phyloP scores from a whole-genome alignment of 2,797 vertebrate species.

The Selene dorsalis region DNA sequence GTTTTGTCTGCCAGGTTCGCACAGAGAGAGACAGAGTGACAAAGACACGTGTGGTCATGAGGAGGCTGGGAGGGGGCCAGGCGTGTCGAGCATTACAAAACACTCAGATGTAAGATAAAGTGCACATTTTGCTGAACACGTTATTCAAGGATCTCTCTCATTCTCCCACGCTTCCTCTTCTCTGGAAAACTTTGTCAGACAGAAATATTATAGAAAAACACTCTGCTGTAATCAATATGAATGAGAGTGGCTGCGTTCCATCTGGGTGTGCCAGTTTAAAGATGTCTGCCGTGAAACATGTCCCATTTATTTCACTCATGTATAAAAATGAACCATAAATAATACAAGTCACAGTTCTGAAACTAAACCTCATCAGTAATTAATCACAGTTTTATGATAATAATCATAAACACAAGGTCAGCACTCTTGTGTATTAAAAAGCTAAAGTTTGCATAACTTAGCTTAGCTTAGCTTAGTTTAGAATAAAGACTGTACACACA shows the following conservation, averaged over 20 bases:
- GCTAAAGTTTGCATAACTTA: too few relatives aligned
- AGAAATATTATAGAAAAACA: background rate
- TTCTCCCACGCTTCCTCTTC: background rate
- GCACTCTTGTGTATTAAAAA: background rate
- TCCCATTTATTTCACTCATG: background rate
- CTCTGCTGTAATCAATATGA: background rate
- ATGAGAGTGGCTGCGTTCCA: background rate
- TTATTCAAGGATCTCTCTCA: background rate
- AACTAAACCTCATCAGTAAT: background rate
- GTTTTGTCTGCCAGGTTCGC: conserved; percentile 53
- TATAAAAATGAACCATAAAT: background rate
- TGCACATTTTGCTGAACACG: background rate
- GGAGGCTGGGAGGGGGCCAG: background rate
- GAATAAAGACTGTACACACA: too few relatives aligned
- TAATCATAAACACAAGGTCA: background rate
- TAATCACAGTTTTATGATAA: background rate
- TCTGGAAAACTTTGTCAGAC: background rate
- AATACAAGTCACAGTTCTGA: background rate
- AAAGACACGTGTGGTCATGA: conserved; percentile 13
- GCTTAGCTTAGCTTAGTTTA: too few relatives aligned
- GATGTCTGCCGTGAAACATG: background rate
- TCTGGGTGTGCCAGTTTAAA: background rate
- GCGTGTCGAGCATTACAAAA: conserved; percentile 20
- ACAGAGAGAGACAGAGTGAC: conserved; percentile 13
- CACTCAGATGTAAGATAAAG: conserved; percentile 11